A percentile compares a stretch with the other conserved stretches of the same genome.
phyloP scores from a whole-genome alignment of 2,797 vertebrate genomes.

The Acanthis flammea region DNA sequence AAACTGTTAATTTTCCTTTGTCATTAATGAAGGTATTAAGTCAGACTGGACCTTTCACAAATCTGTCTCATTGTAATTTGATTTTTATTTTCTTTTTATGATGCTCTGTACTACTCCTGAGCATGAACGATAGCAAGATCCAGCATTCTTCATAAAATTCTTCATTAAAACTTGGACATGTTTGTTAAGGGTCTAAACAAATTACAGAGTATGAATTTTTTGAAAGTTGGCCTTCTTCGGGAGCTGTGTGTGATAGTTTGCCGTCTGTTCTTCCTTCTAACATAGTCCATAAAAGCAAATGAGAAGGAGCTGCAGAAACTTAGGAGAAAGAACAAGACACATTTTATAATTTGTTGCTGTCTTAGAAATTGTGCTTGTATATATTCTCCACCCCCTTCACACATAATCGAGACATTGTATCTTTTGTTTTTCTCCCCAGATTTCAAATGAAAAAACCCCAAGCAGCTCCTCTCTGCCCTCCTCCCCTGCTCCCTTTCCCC shows the following conservation, averaged over 20 bases:
- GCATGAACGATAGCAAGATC: neutral
- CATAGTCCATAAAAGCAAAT: neutral
- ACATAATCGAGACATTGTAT: neutral
- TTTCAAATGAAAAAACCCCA: neutral
- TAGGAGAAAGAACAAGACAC: neutral
- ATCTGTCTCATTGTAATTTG: neutral
- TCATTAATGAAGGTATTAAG: slow-evolving; percentile 25
- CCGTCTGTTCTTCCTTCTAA: neutral
- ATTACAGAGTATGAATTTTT: neutral
- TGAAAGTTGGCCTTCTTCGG: neutral
- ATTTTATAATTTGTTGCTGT: slow-evolving; percentile 14
- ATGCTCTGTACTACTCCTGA: neutral
- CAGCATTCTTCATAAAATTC: neutral
- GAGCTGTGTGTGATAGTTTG: neutral
- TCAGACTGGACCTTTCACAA: neutral
- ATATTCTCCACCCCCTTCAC: neutral
- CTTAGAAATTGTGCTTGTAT: neutral
- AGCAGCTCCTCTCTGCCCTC: neutral
- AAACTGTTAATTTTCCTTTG: slow-evolving; percentile 17
- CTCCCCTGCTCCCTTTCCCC: neutral
- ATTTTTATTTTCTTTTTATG: slow-evolving; percentile 31
- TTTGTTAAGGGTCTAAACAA: slow-evolving; percentile 4
- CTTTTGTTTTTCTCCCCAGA: neutral
- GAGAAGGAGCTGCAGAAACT: neutral
- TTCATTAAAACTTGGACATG: neutral